Percentiles rank a stretch among this genome's conserved stretches.
Conservation (phyloP, 2,888 invertebrate genomes). For the Apocheima hispidaria region DNA sequence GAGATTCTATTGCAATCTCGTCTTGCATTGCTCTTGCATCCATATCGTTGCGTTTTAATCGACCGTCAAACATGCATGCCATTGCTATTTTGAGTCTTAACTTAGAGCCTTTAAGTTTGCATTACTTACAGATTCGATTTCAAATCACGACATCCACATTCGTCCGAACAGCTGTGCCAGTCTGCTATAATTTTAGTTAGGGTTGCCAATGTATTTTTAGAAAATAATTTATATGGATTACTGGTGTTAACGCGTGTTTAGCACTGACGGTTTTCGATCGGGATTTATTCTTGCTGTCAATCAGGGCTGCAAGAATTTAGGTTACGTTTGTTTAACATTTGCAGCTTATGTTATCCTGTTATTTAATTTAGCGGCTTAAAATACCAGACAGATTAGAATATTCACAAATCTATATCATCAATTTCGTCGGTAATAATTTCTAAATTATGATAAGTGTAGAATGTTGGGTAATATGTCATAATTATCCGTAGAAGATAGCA, state of each 20-base stretch:
- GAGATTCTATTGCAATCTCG: conserved; percentile 26
- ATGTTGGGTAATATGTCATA: conserved; percentile 9
- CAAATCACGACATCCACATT: conserved; percentile 68
- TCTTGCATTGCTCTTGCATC: conserved; percentile 58
- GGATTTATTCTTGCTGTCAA: conserved; percentile 28
- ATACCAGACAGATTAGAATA: conserved; percentile 11
- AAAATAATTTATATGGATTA: conserved; percentile 74
- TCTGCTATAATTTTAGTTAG: conserved; percentile 49
- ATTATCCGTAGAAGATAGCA: conserved; percentile 17
- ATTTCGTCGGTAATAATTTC: conserved; percentile 10
- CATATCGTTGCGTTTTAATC: conserved; percentile 63
- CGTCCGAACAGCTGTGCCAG: conserved; percentile 75
- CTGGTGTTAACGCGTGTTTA: conserved; percentile 58
- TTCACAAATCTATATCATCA: conserved; percentile 11
- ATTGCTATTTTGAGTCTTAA: conserved; percentile 44
- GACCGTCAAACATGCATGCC: conserved; percentile 43
- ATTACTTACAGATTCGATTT: conserved; percentile 32
- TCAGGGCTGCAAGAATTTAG: conserved; percentile 26
- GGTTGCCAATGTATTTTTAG: conserved; percentile 82
- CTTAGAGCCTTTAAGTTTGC: conserved; percentile 32
- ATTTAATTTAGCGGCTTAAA: conserved; percentile 11
- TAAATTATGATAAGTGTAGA: conserved; percentile 13
- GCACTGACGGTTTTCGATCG: conserved; percentile 29
- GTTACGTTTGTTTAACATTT: conserved; percentile 14
- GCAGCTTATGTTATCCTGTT: conserved; percentile 8